A percentile compares a stretch with the other conserved stretches of the same genome.
Conservation (phyloP, 2,797 vertebrate species). For the Jordanella pulchra region DNA sequence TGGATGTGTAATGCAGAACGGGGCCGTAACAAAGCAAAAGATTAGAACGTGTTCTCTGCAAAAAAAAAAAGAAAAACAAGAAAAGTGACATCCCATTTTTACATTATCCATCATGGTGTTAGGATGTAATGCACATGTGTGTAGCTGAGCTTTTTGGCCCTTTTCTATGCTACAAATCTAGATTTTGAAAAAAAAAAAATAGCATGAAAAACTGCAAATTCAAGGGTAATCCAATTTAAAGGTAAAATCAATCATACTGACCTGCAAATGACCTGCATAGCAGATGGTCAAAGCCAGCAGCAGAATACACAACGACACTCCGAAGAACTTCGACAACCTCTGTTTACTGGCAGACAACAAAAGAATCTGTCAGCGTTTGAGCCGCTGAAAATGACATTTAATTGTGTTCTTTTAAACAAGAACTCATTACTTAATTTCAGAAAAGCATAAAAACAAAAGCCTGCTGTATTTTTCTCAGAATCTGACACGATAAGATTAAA, state of each 20-base stretch:
- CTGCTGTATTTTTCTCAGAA: not conserved
- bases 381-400: not conserved
- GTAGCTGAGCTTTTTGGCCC: conserved; percentile 3
- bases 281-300: conserved; percentile 84
- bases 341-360: conserved; percentile 70
- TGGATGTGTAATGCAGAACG: not conserved
- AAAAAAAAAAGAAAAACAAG: too few relatives aligned
- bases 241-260: conserved; percentile 74
- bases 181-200: not conserved
- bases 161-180: conserved; percentile 4
- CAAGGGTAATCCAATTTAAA: conserved; percentile 5
- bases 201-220: not conserved
- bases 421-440: not conserved
- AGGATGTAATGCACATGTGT: not conserved
- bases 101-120: not conserved
- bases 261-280: conserved; percentile 86
- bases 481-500: not conserved
- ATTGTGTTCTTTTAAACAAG: conserved; percentile 3
- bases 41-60: not conserved
- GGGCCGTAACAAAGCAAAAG: conserved; percentile 2
- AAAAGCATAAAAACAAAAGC: not conserved
- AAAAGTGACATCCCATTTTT: not conserved
- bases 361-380: conserved; percentile 5
- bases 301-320: conserved; percentile 82
- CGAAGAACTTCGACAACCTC: conserved; percentile 83